Base-by-base conservation (phyloP, 2,797 vertebrate species). In the Brotogeris chrysoptera region DNA sequence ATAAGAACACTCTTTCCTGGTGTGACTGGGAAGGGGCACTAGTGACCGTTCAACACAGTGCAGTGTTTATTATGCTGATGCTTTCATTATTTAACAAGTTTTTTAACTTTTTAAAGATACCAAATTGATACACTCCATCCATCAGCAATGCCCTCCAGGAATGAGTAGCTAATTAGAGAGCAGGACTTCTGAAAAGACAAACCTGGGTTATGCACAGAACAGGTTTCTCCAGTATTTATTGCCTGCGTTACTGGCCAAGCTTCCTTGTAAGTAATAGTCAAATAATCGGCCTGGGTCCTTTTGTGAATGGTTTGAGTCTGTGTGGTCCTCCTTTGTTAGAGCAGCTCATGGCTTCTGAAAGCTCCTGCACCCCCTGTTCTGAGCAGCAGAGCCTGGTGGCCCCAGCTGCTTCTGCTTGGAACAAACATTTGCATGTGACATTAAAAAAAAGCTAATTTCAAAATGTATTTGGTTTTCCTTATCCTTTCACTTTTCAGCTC, bases 291-390 rank as follows among this genome's bases (percentile, higher is more conserved):
- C 86, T 55, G 93, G 80, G 83, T 91, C 85, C 95, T 96, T 96
- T 97, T 97, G 97, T 96, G 95, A 94, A 77, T 73, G 80, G 84
- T 47, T 90, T 73, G 90, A 92, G 89, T 84, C 95, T 97, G 97
- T 97, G 97, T 97, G 97, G 96, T 97, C 96, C 76, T 86, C 63
- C 88, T 97, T 97, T 97, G 96, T 97, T 96, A 86, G 90, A 88
- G 76, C 74, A 95, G 91, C 96, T 95, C 94, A 82, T 88, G 91
- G 97, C 60, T 90, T 96, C 94, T 96, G 93, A 96, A 96, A 96
- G 93, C 92, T 94, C 80, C 92, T 93, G 92, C 89, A 85, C 93
- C 93, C 95, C 94, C 91, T 92, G 84, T 95, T 96, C 87, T 60
- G 78, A 91, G 80, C 94, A 63, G 92, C 93, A 89, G 92, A 96